Conservation (phyloP, 2,888 invertebrate genomes). For the Leptothorax acervorum region DNA sequence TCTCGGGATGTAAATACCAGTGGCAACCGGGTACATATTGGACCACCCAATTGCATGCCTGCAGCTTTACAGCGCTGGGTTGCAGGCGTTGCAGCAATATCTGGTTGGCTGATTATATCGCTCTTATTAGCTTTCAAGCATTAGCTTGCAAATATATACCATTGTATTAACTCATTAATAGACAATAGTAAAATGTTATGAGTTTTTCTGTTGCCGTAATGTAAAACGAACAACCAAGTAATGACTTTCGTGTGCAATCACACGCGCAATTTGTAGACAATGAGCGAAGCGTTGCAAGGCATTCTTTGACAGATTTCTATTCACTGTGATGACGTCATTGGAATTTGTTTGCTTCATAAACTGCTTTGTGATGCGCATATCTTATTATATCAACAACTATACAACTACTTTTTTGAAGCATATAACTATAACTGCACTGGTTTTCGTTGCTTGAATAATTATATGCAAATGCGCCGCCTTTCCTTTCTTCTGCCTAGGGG, state of each 20-base stretch:
- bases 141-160: neutral
- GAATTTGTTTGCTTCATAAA: neutral
- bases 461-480: neutral
- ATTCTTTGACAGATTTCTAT: neutral
- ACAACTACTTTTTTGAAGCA: neutral
- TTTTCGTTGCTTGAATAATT: neutral
- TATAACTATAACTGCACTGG: neutral
- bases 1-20: slow-evolving; percentile 65
- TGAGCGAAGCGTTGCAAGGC: neutral
- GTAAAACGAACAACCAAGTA: neutral
- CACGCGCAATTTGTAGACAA: neutral
- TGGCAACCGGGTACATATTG: slow-evolving; percentile 66
- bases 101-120: neutral
- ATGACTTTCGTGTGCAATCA: neutral
- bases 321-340: neutral
- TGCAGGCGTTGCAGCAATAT: slow-evolving; percentile 25
- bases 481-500: neutral
- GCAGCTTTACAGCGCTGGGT: slow-evolving; percentile 61
- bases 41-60: slow-evolving; percentile 62
- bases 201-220: neutral
- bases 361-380: neutral
- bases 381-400: neutral
- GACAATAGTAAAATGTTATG: neutral
- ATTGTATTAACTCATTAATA: slow-evolving; percentile 8
- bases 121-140: neutral